Percentiles rank a stretch among this genome's conserved stretches.
Evolutionary conservation across 2,797 vertebrate species (phyloP).

Genomic region (Todus mexicanus): DNA sequence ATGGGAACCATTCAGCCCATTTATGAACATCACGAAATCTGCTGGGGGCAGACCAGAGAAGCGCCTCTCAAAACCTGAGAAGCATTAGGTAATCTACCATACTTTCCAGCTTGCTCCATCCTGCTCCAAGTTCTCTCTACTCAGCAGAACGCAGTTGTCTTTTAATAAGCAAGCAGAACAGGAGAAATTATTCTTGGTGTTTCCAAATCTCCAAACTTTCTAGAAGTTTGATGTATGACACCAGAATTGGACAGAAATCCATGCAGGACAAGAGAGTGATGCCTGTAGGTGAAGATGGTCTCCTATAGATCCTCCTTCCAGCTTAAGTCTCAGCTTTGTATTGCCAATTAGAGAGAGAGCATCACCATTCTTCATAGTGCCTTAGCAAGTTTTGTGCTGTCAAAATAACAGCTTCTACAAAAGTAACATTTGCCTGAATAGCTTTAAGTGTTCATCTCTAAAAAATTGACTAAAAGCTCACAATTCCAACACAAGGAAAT

Average conservation of each 20-base stretch:
- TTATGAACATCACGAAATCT: background rate
- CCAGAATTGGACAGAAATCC: background rate
- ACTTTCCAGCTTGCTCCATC: background rate
- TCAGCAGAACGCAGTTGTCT: background rate
- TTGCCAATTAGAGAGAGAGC: background rate
- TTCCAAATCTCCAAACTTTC: background rate
- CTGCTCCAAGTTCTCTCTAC: background rate
- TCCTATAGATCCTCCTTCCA: background rate
- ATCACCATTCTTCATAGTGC: background rate
- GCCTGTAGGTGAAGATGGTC: background rate
- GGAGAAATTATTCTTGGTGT: background rate
- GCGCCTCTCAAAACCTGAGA: background rate
- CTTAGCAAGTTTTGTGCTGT: slow-evolving; percentile 30
- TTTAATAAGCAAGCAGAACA: background rate
- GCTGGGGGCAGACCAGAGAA: background rate
- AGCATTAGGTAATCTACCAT: background rate
- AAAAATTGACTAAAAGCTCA: background rate
- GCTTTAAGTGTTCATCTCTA: background rate
- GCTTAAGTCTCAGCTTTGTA: background rate
- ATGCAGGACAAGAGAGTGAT: background rate
- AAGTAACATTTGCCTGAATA: slow-evolving; percentile 41
- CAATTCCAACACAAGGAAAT: slow-evolving; percentile 21
- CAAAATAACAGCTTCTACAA: slow-evolving; percentile 50
- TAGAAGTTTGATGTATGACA: background rate
- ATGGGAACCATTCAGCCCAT: background rate